Evolutionary conservation across 2,113 vertebrate species (phyloP).

Genomic region (Heterocephalus glaber): DNA sequence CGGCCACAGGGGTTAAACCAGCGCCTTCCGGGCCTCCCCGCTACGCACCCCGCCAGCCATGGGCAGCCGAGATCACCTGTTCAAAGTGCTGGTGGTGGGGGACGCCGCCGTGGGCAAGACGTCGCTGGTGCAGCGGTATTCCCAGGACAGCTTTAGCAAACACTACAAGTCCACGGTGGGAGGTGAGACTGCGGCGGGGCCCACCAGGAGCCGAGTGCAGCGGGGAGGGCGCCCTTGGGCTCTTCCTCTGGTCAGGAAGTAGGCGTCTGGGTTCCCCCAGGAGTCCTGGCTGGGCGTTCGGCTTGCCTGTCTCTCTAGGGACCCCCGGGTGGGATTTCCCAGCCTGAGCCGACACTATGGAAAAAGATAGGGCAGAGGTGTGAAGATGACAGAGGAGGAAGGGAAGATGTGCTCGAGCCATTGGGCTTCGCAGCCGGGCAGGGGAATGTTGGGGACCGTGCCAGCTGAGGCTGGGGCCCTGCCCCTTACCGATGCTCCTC

Average conservation of each 20-base stretch:
- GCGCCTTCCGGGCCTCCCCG: not conserved
- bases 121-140: slow-evolving; percentile 90
- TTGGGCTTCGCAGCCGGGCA: not conserved
- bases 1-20: not conserved
- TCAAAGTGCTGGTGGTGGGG: slow-evolving; percentile 92
- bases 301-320: not conserved
- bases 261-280: not conserved
- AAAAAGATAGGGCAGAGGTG: not conserved
- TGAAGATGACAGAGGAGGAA: not conserved
- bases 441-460: not conserved
- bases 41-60: slow-evolving; percentile 62
- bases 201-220: not conserved
- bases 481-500: not conserved
- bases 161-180: slow-evolving; percentile 92
- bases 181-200: slow-evolving; percentile 83
- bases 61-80: slow-evolving; percentile 87
- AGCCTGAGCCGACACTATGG: not conserved
- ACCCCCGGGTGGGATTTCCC: not conserved
- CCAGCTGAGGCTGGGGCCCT: not conserved
- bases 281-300: not conserved
- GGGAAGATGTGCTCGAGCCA: not conserved
- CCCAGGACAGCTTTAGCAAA: slow-evolving; percentile 90
- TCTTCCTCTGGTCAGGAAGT: not conserved
- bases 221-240: not conserved
- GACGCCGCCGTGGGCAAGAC: slow-evolving; percentile 92